Base-by-base conservation (phyloP, 2,113 vertebrate species). In the Triplophysa rosa region DNA sequence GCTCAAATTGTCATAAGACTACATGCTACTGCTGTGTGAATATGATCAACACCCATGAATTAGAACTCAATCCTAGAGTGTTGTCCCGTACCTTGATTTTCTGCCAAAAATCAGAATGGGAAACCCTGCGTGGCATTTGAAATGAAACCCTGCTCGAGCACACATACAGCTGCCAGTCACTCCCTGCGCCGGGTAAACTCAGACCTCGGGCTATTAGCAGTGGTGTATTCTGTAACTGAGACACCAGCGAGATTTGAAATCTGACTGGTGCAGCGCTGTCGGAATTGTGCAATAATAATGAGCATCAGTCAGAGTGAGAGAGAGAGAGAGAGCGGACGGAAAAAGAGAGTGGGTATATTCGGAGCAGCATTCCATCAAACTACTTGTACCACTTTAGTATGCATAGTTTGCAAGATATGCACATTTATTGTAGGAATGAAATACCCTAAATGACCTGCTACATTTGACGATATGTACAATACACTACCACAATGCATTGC, bases 81-180 rank as follows among this genome's bases (percentile, higher is more conserved):
- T 47, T 40, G 45, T 74, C 23, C 72, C 47, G 45, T 68, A 24
- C 8, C n/a, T 23, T 14, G 26, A 33, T 61, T 12, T 21, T 45
- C 40, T 56, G 58, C n/a, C 21, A 52, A 33, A 74, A 45, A 45
- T 78, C 61, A 59, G 76, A 26, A 68, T 63, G 81, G 84, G 83
- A 88, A 90, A 74, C 19, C 47, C 88, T 90, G 90, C 89, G 80
- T 87, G 88, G 89, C 70, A 67, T 66, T 42, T 59, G 62, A 63
- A 82, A 82, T 45, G 26, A 69, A 64, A 70, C 14, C 56, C 47
- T 24, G 24, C 69, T 61, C 58, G 23, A 47, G 77, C 29, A 56
- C 56, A 59, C 52, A 4, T 69, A 62, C 26, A 49, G 40, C 77
- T 80, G 78, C 26, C 61, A 71, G 61, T 80, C 69, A 73, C 78